Evolutionary conservation across 2,113 vertebrate species (phyloP).

Genomic region (Ursus arctos): DNA sequence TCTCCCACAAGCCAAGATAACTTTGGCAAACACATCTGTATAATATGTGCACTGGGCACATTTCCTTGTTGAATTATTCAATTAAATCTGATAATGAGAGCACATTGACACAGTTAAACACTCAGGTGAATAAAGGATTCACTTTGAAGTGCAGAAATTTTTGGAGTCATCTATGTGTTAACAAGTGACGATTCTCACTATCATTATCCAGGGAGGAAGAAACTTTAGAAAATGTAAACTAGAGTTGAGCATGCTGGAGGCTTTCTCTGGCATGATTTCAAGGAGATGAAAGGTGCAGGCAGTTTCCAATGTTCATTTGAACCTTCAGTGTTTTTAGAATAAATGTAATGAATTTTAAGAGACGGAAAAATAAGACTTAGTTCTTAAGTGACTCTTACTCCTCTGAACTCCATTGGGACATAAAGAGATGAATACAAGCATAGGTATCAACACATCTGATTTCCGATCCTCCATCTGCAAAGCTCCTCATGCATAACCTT

Average conservation of each 20-base stretch:
- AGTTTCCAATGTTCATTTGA: slow-evolving; percentile 64
- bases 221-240: slow-evolving; percentile 65
- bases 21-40: slow-evolving; percentile 78
- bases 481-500: neutral
- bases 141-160: slow-evolving; percentile 87
- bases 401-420: slow-evolving; percentile 25
- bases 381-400: slow-evolving; percentile 34
- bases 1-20: slow-evolving; percentile 74
- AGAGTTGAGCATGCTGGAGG: slow-evolving; percentile 58
- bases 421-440: neutral
- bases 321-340: slow-evolving; percentile 68
- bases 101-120: slow-evolving; percentile 85
- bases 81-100: slow-evolving; percentile 83
- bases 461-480: slow-evolving; percentile 42
- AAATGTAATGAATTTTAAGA: slow-evolving; percentile 59
- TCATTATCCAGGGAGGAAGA: slow-evolving; percentile 73
- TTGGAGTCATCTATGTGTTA: slow-evolving; percentile 79
- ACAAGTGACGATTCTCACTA: slow-evolving; percentile 78
- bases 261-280: slow-evolving; percentile 68
- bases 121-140: slow-evolving; percentile 86
- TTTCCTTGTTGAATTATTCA: slow-evolving; percentile 86
- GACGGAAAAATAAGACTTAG: slow-evolving; percentile 50
- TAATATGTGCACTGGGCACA: slow-evolving; percentile 74
- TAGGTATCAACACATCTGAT: neutral
- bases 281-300: slow-evolving; percentile 73